phyloP scores from a whole-genome alignment of 2,797 vertebrate species.

The Nannoperca australis region DNA sequence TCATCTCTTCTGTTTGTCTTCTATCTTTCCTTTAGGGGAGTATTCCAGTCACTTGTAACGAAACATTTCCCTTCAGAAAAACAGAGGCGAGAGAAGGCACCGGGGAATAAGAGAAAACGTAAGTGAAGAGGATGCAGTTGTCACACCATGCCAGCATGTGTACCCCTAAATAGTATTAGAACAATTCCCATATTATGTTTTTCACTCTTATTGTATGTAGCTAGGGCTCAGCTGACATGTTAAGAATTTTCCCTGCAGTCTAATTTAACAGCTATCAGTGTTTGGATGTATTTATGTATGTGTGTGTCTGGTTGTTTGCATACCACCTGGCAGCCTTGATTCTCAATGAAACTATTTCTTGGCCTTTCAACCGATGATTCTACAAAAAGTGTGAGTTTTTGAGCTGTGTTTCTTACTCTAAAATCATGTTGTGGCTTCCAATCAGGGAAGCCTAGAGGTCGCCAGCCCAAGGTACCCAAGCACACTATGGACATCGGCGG shows the following conservation, averaged over 20 bases:
- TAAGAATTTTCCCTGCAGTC: constrained; percentile 6
- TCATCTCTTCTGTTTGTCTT: constrained; percentile 21
- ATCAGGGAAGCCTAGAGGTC: constrained; percentile 89
- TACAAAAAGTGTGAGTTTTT: neutral
- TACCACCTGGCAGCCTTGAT: neutral
- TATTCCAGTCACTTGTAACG: constrained; percentile 95
- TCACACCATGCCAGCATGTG: neutral
- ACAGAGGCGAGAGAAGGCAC: constrained; percentile 92
- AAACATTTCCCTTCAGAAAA: constrained; percentile 98
- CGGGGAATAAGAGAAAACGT: constrained; percentile 94
- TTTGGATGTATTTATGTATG: neutral
- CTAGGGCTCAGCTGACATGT: constrained; percentile 11
- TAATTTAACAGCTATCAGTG: neutral
- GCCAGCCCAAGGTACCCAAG: constrained; percentile 87
- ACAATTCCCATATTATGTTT: neutral
- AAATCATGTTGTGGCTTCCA: neutral
- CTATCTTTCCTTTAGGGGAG: constrained; percentile 86
- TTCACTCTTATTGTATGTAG: neutral
- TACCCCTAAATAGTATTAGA: neutral
- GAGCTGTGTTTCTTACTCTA: neutral
- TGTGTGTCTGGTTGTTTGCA: neutral
- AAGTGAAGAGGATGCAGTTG: constrained; percentile 67
- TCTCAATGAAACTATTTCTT: neutral
- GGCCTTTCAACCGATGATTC: neutral
- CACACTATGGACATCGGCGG: constrained; percentile 79